A percentile compares a stretch with the other conserved stretches of the same genome.
Evolutionary conservation across 2,797 vertebrate species (phyloP).

Genomic region (Molossus alvarezi): DNA sequence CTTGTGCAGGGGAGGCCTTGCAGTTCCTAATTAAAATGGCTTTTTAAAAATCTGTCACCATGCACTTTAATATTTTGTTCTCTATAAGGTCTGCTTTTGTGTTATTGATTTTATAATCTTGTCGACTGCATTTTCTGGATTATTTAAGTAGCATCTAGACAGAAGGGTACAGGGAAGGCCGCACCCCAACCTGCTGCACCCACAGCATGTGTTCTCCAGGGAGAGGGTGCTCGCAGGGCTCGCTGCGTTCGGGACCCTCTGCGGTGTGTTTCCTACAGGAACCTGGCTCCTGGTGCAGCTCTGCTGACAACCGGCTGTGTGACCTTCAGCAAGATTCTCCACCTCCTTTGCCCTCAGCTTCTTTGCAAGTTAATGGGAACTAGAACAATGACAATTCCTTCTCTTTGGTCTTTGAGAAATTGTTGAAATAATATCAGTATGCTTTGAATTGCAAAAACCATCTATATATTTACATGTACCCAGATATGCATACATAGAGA

Average conservation of each 20-base stretch:
- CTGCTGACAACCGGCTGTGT: neutral
- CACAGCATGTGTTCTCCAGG: rapidly evolving
- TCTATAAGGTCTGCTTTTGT: slow-evolving; percentile 16
- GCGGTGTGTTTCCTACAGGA: neutral
- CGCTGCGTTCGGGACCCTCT: too few relatives aligned
- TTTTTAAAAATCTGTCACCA: slow-evolving; percentile 15
- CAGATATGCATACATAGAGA: too few relatives aligned
- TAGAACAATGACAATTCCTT: neutral
- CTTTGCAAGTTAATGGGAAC: neutral
- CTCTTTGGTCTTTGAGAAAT: neutral
- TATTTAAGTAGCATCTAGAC: slow-evolving; percentile 29
- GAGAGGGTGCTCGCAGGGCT: neutral
- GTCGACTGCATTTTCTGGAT: slow-evolving; percentile 23
- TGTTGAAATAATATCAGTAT: slow-evolving; percentile 25
- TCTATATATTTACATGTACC: neutral
- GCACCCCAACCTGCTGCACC: neutral
- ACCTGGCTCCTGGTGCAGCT: neutral
- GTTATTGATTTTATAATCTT: slow-evolving; percentile 51
- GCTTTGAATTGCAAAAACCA: neutral
- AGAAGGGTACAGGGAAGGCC: neutral
- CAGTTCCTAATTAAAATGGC: slow-evolving; percentile 50
- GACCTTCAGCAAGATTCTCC: neutral
- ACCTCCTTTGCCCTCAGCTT: neutral
- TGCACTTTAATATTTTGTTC: slow-evolving; percentile 52
- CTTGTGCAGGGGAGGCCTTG: neutral